Conservation (phyloP, 1,140 invertebrate species). For the Leptinotarsa lineolata region DNA sequence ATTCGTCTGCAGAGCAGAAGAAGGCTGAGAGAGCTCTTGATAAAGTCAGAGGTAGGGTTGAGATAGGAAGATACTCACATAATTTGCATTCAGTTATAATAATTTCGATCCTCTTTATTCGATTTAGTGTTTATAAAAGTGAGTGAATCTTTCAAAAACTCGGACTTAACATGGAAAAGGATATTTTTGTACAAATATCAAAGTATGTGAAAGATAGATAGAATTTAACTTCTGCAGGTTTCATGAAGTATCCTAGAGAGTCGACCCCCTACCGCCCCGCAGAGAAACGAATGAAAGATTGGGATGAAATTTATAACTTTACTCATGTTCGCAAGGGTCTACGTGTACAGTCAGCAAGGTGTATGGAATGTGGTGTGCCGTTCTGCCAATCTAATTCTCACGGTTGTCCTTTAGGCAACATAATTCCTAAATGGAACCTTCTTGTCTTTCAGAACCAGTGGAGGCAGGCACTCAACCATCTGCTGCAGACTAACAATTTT, state of each 20-base stretch:
- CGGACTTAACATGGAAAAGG: too few relatives aligned
- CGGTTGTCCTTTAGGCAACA: conserved; percentile 96
- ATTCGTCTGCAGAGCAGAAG: conserved; percentile 75
- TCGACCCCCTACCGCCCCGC: conserved; percentile 81
- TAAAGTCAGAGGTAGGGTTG: conserved; percentile 85
- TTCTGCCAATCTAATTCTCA: conserved; percentile 94
- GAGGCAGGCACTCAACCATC: conserved; percentile 93
- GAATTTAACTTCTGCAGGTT: conserved; percentile 64
- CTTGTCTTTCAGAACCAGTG: conserved; percentile 93
- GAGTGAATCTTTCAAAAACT: too few relatives aligned
- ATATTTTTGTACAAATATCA: too few relatives aligned
- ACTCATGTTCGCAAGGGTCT: conserved; percentile 84
- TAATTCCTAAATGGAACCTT: conserved; percentile 99
- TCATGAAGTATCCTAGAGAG: conserved; percentile 94
- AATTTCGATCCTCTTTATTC: too few relatives aligned
- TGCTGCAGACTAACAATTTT: conserved; percentile 98
- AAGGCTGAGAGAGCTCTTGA: conserved; percentile 82
- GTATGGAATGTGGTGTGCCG: conserved; percentile 99
- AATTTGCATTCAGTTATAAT: too few relatives aligned
- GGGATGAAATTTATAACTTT: conserved; percentile 96
- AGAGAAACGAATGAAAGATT: conserved; percentile 86
- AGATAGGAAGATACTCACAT: conserved; percentile 83
- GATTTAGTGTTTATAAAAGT: too few relatives aligned
- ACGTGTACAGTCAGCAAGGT: conserved; percentile 90
- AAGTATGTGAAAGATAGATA: too few relatives aligned